These are phyloP conservation scores for Gryllus longicercus DNA, from an alignment of 2,888 invertebrate genomes.

Conservation along the genomic window DNA sequence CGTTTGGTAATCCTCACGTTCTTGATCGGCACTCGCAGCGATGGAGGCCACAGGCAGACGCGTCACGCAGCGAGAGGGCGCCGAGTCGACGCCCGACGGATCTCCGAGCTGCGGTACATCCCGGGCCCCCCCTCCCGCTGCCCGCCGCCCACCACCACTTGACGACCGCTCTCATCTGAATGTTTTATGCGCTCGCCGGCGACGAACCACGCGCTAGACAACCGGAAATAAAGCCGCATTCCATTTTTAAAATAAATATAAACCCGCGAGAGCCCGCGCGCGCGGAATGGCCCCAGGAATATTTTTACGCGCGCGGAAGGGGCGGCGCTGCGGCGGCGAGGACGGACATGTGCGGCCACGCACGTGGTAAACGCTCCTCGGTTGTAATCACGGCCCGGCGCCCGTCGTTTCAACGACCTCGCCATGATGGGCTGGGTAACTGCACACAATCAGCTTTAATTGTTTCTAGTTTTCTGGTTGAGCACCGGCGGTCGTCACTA, in stretches of 20 bases:
- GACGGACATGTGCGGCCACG: not conserved
- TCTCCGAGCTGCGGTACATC: not conserved
- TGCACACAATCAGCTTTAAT: conserved; percentile 17
- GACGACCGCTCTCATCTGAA: not conserved
- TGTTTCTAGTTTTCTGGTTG: conserved; percentile 8
- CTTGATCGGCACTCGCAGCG: too few species aligned
- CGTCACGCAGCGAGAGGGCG: too few species aligned
- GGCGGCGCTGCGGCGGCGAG: not conserved
- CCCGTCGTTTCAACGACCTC: not conserved
- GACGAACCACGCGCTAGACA: not conserved
- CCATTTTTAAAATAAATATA: conserved; percentile 11
- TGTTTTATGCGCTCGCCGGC: not conserved
- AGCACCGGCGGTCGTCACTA: not conserved
- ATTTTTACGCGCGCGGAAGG: not conserved
- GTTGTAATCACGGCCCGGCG: not conserved
- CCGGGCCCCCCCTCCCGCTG: not conserved
- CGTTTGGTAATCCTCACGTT: too few species aligned
- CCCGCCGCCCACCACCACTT: not conserved
- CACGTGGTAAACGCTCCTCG: not conserved
- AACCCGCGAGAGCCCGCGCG: not conserved
- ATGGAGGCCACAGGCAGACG: too few species aligned
- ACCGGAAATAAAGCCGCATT: not conserved
- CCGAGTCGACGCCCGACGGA: not conserved
- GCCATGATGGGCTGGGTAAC: conserved; percentile 1
- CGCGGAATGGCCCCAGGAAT: not conserved